These are phyloP conservation scores for Centropus bengalensis DNA, from an alignment of 2,113 vertebrate species.

Conservation along the genomic window DNA sequence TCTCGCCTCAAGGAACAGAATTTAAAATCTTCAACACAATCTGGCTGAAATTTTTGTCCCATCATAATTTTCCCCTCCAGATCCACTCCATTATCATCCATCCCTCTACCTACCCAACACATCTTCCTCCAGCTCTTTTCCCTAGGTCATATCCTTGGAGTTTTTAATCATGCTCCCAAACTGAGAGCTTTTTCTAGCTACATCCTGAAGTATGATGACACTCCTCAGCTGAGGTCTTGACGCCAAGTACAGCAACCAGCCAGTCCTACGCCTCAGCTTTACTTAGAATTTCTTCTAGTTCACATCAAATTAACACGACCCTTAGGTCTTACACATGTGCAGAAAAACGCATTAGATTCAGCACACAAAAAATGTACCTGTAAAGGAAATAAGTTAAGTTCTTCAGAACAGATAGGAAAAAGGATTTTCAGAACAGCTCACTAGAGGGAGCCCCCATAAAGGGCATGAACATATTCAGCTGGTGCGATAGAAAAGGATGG, in stretches of 20 bases:
- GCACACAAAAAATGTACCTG: neutral
- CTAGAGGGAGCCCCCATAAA: conserved; percentile 55
- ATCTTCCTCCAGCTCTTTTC: neutral
- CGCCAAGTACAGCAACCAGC: neutral
- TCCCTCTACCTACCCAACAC: neutral
- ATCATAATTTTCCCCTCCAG: neutral
- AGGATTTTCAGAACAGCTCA: neutral
- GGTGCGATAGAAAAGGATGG: neutral
- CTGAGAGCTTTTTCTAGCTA: neutral
- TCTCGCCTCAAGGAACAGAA: neutral
- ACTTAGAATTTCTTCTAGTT: neutral
- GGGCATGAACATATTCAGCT: neutral
- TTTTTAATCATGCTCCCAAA: neutral
- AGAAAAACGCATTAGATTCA: accelerated
- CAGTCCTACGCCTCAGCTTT: neutral
- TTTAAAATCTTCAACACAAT: neutral
- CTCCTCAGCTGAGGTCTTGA: neutral
- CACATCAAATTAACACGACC: neutral
- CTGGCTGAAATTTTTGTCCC: neutral
- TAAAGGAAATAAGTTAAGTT: accelerated
- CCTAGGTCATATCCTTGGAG: neutral
- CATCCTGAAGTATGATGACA: neutral
- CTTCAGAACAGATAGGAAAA: neutral
- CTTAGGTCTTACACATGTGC: neutral
- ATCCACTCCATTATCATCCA: neutral